phyloP scores from a whole-genome alignment of 2,888 invertebrate species.

The Lepidonotus clava region DNA sequence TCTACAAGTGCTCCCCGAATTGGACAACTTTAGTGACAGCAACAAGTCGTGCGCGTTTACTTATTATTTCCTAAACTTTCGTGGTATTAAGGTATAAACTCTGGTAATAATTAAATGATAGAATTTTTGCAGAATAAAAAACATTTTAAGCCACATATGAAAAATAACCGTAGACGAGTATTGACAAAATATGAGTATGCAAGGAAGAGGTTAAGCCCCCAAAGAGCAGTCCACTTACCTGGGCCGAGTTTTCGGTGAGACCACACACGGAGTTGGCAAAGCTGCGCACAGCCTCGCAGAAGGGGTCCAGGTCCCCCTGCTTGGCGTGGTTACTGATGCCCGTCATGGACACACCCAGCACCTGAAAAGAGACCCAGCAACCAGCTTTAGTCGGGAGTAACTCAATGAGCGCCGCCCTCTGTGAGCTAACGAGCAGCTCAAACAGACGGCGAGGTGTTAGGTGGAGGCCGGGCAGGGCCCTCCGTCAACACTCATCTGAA shows the following conservation, averaged over 20 bases:
- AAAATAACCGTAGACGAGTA: not conserved
- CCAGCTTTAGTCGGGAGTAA: not conserved
- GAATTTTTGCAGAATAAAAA: no score
- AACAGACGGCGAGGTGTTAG: not conserved
- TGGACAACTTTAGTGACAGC: no score
- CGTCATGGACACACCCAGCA: slow-evolving; percentile 87
- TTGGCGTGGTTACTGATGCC: slow-evolving; percentile 95
- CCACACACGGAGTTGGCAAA: slow-evolving; percentile 94
- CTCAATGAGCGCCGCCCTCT: not conserved
- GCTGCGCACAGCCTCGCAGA: slow-evolving; percentile 90
- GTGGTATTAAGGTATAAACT: no score
- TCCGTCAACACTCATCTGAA: slow-evolving; percentile 24
- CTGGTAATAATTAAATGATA: no score
- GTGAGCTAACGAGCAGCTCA: not conserved
- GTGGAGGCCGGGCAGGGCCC: not conserved
- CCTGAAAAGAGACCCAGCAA: slow-evolving; percentile 65
- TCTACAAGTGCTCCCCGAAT: no score
- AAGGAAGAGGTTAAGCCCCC: not conserved
- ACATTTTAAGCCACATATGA: not conserved
- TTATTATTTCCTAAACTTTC: no score
- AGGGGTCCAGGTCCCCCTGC: slow-evolving; percentile 89
- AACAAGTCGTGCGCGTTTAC: no score
- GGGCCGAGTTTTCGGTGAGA: slow-evolving; percentile 94
- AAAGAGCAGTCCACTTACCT: slow-evolving; percentile 80
- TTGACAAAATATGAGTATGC: not conserved